These are phyloP conservation scores for Dipodomys ordii DNA, from an alignment of 2,113 vertebrate genomes.

Conservation along the genomic window DNA sequence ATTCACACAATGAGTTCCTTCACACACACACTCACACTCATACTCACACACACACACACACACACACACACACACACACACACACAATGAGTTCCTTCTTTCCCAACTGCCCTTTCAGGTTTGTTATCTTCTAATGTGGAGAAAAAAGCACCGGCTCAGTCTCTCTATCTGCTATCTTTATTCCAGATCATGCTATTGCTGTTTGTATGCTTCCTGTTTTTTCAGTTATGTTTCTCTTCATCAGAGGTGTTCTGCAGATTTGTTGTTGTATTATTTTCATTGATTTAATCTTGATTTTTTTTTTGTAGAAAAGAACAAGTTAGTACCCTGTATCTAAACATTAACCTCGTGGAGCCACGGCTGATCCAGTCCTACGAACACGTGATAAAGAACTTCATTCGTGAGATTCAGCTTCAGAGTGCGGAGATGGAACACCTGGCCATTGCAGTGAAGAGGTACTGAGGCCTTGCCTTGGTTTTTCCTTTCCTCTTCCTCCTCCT, in stretches of 20 bases:
- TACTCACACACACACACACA: no score
- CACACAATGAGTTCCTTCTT: not conserved
- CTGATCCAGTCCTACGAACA: slow-evolving; percentile 94
- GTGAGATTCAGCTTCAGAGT: slow-evolving; percentile 95
- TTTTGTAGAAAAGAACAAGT: slow-evolving; percentile 92
- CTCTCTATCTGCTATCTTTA: not conserved
- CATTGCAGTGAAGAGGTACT: slow-evolving; percentile 94
- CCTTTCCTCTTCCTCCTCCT: no score
- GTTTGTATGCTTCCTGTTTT: not conserved
- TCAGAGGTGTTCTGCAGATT: not conserved
- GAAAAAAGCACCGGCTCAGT: not conserved
- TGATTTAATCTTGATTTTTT: not conserved
- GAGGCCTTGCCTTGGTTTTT: not conserved
- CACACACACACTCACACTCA: no score
- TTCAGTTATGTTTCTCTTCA: not conserved
- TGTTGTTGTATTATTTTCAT: slow-evolving; percentile 5
- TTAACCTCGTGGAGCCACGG: slow-evolving; percentile 93
- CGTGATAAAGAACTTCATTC: slow-evolving; percentile 93
- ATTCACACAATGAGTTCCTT: no score
- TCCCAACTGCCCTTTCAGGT: not conserved
- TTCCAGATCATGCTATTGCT: not conserved
- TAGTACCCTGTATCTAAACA: slow-evolving; percentile 94
- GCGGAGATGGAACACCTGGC: slow-evolving; percentile 96
- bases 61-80: no score
- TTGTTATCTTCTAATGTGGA: no score